Evolutionary conservation across 2,888 invertebrate species (phyloP).

Genomic region (Lumbricus terrestris): DNA sequence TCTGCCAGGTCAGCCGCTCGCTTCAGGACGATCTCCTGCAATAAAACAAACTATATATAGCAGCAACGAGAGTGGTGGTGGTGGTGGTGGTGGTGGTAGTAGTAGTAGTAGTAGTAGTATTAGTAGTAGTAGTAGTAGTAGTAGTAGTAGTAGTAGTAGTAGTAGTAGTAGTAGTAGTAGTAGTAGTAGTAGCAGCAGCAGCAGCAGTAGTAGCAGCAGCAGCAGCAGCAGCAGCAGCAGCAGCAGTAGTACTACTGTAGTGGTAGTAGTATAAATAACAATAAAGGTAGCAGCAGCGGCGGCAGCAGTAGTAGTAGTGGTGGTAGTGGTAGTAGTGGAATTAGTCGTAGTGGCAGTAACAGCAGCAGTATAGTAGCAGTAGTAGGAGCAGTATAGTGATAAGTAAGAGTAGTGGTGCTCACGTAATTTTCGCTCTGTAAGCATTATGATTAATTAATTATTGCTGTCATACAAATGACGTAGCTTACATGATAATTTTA

Average conservation of each 20-base stretch:
- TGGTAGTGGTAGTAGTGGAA: not conserved
- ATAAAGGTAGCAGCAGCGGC: too few species aligned
- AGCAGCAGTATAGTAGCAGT: too few species aligned
- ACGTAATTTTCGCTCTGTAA: not conserved
- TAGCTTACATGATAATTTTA: too few species aligned
- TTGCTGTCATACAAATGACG: too few species aligned
- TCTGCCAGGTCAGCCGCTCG: conserved; percentile 98
- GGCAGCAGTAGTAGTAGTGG: not conserved
- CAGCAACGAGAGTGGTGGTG: not conserved
- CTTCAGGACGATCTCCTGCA: conserved; percentile 89
- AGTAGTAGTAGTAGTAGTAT: too few species aligned
- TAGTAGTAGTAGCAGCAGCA: not conserved
- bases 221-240: too few species aligned
- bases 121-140: not conserved
- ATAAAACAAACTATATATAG: conserved; percentile 34
- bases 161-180: not conserved
- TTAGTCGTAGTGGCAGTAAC: too few species aligned
- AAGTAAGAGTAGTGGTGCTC: not conserved
- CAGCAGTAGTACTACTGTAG: too few species aligned
- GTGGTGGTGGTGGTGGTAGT: not conserved
- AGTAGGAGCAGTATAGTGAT: too few species aligned
- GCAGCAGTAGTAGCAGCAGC: not conserved
- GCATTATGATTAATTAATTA: too few species aligned
- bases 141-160: too few species aligned
- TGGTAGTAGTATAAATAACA: not conserved